Base-by-base conservation (phyloP, 35 echinoderm and acorn worm species). In the Anneissia japonica region DNA sequence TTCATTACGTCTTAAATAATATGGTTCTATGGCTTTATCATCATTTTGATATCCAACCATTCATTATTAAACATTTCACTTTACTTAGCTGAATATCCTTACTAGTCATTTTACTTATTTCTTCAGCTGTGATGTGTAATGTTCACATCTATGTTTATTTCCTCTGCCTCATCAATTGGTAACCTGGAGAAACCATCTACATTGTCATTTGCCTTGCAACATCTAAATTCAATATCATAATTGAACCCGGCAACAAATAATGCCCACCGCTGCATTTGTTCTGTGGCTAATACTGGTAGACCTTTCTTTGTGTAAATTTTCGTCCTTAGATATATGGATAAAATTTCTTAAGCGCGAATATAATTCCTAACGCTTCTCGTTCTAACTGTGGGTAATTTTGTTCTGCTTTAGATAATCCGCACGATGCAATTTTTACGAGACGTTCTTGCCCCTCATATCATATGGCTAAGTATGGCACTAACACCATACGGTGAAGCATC, bases 161-260 rank as follows among this genome's bases (percentile, higher is more conserved):
- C 21, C 2, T 64, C 51, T 2, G 51, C 5, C 26, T 64, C 26
- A 64, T 64, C 39, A 41, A 35, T 77, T 0, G 85, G 41, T 34
- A 87, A 39, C 46, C 86, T 83, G 19, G 81, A 90, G 12, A 84
- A 34, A 79, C 81, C 77, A 77, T 90, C 81, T 75, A 82, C 88
- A 46, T 90, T 84, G 10, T 32, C 88, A 90, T 90, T 90, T 64
- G 29, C 88, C 33, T 84, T 76, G 11, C 41, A 72, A 32, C 35
- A 80, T 28, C 89, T 83, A 36, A 80, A 86, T 80, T 74, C 72
- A 31, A 86, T 91, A 2, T 85, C 83, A 37, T 86, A 91, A 45
- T 91, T 77, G 74, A 91, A 91, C 19, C 83, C 83, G 12, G 83
- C 89, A 1, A 91, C 14, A 37, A 79, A 91, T 37, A 89, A 77